Percentiles rank a stretch among this genome's conserved stretches.
Conservation (phyloP, 1,140 invertebrate species). For the Lordiphosa mommai region DNA sequence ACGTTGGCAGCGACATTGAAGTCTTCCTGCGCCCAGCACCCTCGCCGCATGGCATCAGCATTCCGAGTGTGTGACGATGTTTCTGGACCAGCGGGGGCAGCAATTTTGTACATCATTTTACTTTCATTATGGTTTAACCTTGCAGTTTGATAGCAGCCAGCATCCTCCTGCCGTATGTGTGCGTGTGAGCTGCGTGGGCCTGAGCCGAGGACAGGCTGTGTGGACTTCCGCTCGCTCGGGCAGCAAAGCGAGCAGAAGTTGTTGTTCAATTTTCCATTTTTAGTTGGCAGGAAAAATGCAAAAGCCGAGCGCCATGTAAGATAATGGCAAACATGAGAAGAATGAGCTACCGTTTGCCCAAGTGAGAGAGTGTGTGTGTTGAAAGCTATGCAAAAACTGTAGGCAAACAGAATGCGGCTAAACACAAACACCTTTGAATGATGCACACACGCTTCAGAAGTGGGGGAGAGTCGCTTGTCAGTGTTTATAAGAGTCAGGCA, state of each 20-base stretch:
- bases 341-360: constrained; percentile 22
- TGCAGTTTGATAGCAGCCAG: constrained; percentile 55
- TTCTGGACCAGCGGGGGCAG: constrained; percentile 36
- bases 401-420: constrained; percentile 70
- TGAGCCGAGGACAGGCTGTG: constrained; percentile 9
- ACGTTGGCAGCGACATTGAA: too few species aligned
- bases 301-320: constrained; percentile 42
- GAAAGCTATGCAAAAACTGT: constrained; percentile 72
- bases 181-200: constrained; percentile 34
- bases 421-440: constrained; percentile 73
- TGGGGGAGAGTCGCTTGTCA: constrained; percentile 2
- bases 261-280: constrained; percentile 77
- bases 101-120: constrained; percentile 72
- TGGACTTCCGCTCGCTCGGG: constrained; percentile 68
- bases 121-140: constrained; percentile 75
- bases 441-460: constrained; percentile 27
- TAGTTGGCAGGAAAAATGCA: constrained; percentile 47
- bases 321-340: constrained; percentile 58
- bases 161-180: not conserved
- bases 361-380: constrained; percentile 17
- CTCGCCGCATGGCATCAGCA: not conserved
- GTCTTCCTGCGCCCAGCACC: not conserved
- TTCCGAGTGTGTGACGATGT: constrained; percentile 19
- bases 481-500: constrained; percentile 67
- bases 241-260: constrained; percentile 77